These are phyloP conservation scores for Acipenser transmontanus DNA, from an alignment of 2,797 vertebrate genomes.

Conservation along the genomic window DNA sequence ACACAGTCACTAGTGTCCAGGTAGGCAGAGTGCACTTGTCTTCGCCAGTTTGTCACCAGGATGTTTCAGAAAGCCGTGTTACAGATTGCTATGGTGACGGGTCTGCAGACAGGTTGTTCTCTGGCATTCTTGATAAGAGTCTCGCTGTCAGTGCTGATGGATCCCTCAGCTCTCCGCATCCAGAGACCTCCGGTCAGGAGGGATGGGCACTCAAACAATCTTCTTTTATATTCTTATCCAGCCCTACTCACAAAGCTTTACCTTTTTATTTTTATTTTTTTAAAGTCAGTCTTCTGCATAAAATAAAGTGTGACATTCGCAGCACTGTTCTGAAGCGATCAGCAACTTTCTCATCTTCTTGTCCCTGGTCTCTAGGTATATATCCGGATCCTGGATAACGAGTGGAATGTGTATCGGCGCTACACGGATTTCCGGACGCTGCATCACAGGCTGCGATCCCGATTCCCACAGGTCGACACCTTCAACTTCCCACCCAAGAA, in stretches of 20 bases:
- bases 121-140: slow-evolving; percentile 10
- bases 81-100: too few relatives aligned
- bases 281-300: not conserved
- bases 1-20: not conserved
- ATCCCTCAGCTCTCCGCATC: not conserved
- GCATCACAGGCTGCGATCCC: slow-evolving; percentile 77
- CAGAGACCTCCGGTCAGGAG: slow-evolving; percentile 15
- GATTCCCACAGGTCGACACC: slow-evolving; percentile 79
- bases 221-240: slow-evolving; percentile 18
- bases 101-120: too few relatives aligned
- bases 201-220: slow-evolving; percentile 43
- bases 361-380: slow-evolving; percentile 69
- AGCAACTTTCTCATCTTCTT: too few relatives aligned
- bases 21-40: too few relatives aligned
- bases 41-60: too few relatives aligned
- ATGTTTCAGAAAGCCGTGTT: too few relatives aligned
- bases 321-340: not conserved
- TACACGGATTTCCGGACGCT: slow-evolving; percentile 86
- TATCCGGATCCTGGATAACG: slow-evolving; percentile 92
- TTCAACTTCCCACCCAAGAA: slow-evolving; percentile 95
- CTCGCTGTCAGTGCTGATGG: slow-evolving; percentile 2
- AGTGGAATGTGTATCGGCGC: slow-evolving; percentile 93
- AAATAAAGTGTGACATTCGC: too few relatives aligned
- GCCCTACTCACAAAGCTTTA: slow-evolving; percentile 19
- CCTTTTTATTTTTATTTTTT: slow-evolving; percentile 17